phyloP scores from a whole-genome alignment of 2,113 vertebrate species.

The Ptilorrhoa leucosticta region DNA sequence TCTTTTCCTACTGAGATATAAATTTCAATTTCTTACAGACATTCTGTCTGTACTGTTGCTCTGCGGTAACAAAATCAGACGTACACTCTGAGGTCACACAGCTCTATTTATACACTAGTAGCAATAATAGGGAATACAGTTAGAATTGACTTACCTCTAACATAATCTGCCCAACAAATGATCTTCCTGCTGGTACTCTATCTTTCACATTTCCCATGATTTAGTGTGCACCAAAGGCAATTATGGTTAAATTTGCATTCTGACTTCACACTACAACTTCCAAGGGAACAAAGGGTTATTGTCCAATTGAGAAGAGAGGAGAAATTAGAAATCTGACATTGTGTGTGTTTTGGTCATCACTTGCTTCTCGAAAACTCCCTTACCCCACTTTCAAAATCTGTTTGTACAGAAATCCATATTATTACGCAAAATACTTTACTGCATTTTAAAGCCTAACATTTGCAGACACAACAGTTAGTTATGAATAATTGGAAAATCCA shows the following conservation, averaged over 20 bases:
- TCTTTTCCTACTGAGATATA: background rate
- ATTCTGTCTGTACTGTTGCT: background rate
- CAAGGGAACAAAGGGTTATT: background rate
- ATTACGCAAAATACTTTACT: background rate
- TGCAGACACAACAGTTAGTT: background rate
- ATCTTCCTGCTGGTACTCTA: background rate
- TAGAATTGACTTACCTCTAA: background rate
- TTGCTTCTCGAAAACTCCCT: accelerated
- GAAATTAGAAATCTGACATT: background rate
- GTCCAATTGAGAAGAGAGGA: background rate
- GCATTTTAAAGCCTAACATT: background rate
- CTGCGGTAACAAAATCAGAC: background rate
- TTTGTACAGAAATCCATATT: background rate
- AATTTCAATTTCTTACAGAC: background rate
- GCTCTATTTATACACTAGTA: background rate
- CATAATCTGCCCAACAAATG: background rate
- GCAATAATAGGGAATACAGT: background rate
- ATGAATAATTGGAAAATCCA: background rate
- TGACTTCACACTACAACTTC: background rate
- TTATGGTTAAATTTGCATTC: background rate
- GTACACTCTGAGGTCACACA: background rate
- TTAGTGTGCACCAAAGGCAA: background rate
- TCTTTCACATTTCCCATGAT: background rate
- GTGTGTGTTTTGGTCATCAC: background rate
- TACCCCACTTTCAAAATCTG: background rate